Percentiles rank a stretch among this genome's conserved stretches.
phyloP scores from a whole-genome alignment of 2,888 invertebrate species.

The Cecidostiba fungosa region DNA sequence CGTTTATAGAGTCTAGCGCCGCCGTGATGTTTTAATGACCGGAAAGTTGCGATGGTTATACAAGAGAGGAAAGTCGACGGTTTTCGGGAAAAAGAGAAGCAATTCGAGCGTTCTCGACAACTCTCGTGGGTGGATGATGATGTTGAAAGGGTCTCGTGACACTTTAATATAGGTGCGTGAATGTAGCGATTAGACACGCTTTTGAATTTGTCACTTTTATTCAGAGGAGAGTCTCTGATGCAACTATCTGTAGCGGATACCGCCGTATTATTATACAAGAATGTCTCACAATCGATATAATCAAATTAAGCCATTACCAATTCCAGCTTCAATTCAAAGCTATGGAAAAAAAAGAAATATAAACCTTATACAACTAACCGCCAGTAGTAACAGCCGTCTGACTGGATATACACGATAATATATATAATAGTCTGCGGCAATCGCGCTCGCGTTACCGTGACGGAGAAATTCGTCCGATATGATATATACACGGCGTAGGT shows the following conservation, averaged over 20 bases:
- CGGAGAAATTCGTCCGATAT: conserved; percentile 49
- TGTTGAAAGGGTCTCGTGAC: neutral
- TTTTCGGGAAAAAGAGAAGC: conserved; percentile 25
- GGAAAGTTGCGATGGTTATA: conserved; percentile 57
- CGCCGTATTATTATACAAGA: too few relatives aligned
- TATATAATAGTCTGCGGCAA: conserved; percentile 2
- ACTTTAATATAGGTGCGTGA: neutral
- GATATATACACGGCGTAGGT: neutral
- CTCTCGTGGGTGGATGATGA: neutral
- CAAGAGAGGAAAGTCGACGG: conserved; percentile 58
- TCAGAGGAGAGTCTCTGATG: neutral
- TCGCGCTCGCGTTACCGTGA: conserved; percentile 25
- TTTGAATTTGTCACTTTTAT: conserved; percentile 23
- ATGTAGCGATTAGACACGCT: neutral
- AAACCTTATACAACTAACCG: neutral
- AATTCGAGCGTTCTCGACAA: neutral
- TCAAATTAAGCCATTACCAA: neutral
- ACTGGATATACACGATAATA: neutral
- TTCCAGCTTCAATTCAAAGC: neutral
- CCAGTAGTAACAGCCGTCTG: conserved; percentile 34
- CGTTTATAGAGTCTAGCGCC: neutral
- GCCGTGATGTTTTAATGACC: conserved; percentile 56
- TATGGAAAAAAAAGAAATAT: neutral
- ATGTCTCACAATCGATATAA: neutral
- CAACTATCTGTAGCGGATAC: neutral